phyloP scores from a whole-genome alignment of 2,113 vertebrate species.

The Benitochromis conjunctus region DNA sequence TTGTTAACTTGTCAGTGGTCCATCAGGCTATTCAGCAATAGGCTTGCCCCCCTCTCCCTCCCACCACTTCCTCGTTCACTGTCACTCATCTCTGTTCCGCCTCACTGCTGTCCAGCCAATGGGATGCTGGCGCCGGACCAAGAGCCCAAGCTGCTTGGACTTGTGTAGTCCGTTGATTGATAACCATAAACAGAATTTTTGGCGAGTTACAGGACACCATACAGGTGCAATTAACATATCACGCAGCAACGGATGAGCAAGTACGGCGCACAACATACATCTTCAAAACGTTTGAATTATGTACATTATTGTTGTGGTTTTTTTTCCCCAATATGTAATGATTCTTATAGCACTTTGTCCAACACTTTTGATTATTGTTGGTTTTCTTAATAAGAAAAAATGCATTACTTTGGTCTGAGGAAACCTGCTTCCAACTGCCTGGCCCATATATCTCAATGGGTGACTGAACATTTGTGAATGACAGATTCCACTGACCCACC shows the following conservation, averaged over 20 bases:
- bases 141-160: slow-evolving; percentile 59
- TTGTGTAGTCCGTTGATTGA: slow-evolving; percentile 70
- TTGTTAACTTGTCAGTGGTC: slow-evolving; percentile 68
- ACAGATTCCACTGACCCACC: slow-evolving; percentile 45
- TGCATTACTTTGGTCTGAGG: not conserved
- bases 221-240: slow-evolving; percentile 72
- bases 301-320: not conserved
- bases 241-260: not conserved
- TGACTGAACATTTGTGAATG: slow-evolving; percentile 23
- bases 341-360: not conserved
- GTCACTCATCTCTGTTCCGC: slow-evolving; percentile 79
- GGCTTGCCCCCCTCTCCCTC: not conserved
- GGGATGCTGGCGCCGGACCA: slow-evolving; percentile 72
- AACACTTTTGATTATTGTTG: not conserved
- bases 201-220: slow-evolving; percentile 68
- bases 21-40: slow-evolving; percentile 52
- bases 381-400: not conserved
- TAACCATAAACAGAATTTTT: slow-evolving; percentile 69
- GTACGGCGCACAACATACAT: not conserved
- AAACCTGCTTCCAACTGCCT: not conserved
- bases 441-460: not conserved
- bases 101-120: slow-evolving; percentile 72
- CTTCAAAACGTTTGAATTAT: not conserved
- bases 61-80: slow-evolving; percentile 35
- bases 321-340: not conserved